Evolutionary conservation across 2,797 vertebrate species (phyloP).

Genomic region (Dendrocincla tyrannina): DNA sequence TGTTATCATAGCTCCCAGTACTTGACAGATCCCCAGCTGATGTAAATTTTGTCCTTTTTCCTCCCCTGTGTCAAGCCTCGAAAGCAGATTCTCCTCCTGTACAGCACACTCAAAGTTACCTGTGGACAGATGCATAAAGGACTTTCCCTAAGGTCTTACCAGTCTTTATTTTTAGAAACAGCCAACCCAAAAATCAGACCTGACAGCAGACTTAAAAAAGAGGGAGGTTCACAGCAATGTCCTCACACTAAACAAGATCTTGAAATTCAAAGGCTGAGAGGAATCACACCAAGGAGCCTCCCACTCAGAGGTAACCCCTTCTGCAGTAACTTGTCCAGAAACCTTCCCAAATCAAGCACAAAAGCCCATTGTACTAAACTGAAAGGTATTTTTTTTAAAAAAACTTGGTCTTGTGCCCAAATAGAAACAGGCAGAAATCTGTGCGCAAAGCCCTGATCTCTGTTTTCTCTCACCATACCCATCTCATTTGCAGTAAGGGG

Average conservation of each 20-base stretch:
- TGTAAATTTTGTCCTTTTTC: background rate
- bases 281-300: background rate
- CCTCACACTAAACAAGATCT: background rate
- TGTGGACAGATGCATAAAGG: background rate
- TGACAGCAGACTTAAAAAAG: background rate
- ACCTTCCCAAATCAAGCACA: background rate
- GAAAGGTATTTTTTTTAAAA: background rate
- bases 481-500: background rate
- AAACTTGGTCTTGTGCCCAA: background rate
- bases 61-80: background rate
- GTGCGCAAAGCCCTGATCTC: background rate
- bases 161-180: background rate
- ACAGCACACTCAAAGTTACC: background rate
- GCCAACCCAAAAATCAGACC: background rate
- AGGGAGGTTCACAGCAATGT: background rate
- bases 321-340: background rate
- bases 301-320: background rate
- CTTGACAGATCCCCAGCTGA: background rate
- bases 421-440: background rate
- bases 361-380: background rate
- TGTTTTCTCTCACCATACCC: background rate
- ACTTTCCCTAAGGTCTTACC: background rate
- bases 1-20: constrained; percentile 7
- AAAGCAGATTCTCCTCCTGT: background rate
- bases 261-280: background rate